Base-by-base conservation (phyloP, 2,888 invertebrate genomes). In the Lycophotia porphyrea region DNA sequence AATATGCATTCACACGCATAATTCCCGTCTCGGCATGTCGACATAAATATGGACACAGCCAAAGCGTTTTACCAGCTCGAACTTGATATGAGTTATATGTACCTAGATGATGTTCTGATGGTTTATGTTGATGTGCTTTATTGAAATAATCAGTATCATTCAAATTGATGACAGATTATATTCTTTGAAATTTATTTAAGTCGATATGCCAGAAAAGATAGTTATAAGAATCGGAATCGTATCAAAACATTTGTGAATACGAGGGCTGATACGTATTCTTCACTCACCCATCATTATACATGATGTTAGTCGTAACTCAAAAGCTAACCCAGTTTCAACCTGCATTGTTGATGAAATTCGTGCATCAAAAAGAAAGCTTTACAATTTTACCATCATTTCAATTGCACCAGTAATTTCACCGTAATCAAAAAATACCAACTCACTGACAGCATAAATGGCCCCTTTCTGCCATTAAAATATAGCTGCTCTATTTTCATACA, bases 1-100 rank as follows among this genome's bases (percentile, higher is more conserved):
- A 93, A 93, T 93, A 93, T 93, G 93, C 92, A 93, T 91, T 91
- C 92, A 90, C 91, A 93, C 90, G 91, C 90, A 92, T 91, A 92
- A 91, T 91, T 90, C 88, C 86, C 88, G 81, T 84, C 84, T 84
- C 84, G 89, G 88, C 89, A 88, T 87, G 87, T 87, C 86, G 84
- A 65, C 90, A 89, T 91, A 87, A 90, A 86, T 92, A 91, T 87
- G 91, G 88, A 91, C 89, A 90, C 90, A 90, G 90, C 91, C 90
- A 89, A 87, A 87, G 83, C 81, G 78, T 86, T 82, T 58, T 75
- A 75, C 60, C 81, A 82, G 47, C 18, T 74, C n/a, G 18, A 70
- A 52, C n/a, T 80, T 65, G 27, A 34, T 27, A 39, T 24, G 47
- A 39, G 24, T 39, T 74, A 49, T 67, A 44, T 9, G 11, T 61